These are phyloP conservation scores for Discoglossus pictus DNA, from an alignment of 2,797 vertebrate genomes.

Conservation along the genomic window DNA sequence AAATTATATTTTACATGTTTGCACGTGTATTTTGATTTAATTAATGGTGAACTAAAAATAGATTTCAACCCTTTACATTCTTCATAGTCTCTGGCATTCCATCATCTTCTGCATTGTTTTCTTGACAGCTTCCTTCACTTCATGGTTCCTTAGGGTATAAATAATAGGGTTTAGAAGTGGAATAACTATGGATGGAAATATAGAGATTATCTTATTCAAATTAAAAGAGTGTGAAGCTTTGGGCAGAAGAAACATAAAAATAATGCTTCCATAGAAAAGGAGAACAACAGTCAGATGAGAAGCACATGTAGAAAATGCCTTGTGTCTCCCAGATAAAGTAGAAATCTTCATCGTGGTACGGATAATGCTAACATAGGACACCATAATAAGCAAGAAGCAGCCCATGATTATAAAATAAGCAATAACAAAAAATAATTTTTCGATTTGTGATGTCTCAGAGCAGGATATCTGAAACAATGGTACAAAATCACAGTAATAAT, in stretches of 20 bases:
- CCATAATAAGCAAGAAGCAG: conserved; percentile 17
- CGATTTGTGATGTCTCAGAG: conserved; percentile 39
- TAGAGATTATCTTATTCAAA: conserved; percentile 23
- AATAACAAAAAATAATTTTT: conserved; percentile 28
- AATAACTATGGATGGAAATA: conserved; percentile 28
- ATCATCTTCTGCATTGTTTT: conserved; percentile 3
- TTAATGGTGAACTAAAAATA: too few relatives aligned
- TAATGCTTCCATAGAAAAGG: conserved; percentile 27
- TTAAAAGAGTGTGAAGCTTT: conserved; percentile 2
- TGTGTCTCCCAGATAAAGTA: conserved; percentile 1
- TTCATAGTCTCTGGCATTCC: too few relatives aligned
- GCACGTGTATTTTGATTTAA: too few relatives aligned
- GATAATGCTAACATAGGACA: conserved; percentile 31
- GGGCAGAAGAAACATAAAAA: conserved; percentile 36
- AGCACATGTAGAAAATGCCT: conserved; percentile 34
- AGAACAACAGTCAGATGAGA: conserved; percentile 28
- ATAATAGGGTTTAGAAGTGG: conserved; percentile 34
- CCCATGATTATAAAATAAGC: conserved; percentile 37
- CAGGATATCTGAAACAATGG: conserved; percentile 56
- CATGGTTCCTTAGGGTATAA: conserved; percentile 32
- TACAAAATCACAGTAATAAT: conserved; percentile 60
- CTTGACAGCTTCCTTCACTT: conserved; percentile 14
- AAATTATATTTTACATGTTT: too few relatives aligned
- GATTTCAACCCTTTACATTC: too few relatives aligned
- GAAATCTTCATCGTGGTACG: not conserved